These are phyloP conservation scores for Girardinichthys multiradiatus DNA, from an alignment of 2,113 vertebrate species.

Conservation along the genomic window DNA sequence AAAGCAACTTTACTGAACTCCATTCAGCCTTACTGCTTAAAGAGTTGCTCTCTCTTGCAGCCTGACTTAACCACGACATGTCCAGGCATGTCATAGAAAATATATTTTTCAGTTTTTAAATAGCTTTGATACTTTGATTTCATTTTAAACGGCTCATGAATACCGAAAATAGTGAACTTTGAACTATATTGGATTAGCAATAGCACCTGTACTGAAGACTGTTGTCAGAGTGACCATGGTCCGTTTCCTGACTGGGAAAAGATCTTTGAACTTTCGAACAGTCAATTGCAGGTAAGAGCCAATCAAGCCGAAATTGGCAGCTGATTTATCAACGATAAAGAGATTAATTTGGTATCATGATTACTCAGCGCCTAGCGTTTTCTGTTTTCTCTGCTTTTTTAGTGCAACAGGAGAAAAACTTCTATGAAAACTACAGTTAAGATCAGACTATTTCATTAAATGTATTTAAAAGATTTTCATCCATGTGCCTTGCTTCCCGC, in stretches of 20 bases:
- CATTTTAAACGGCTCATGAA: no score
- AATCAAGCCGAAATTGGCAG: no score
- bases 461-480: neutral
- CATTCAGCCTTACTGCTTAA: no score
- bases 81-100: no score
- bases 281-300: no score
- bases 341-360: neutral
- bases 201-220: neutral
- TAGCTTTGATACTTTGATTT: no score
- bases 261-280: neutral
- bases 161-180: neutral
- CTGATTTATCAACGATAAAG: neutral
- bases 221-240: neutral
- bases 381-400: neutral
- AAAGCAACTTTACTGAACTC: no score
- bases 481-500: neutral
- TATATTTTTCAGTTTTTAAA: no score
- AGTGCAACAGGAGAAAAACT: neutral
- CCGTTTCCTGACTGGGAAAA: neutral
- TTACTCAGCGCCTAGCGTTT: conserved; percentile 9
- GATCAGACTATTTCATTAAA: neutral
- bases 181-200: neutral
- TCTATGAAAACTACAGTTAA: neutral
- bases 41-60: no score
- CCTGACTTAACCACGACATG: no score